These are phyloP conservation scores for Progne subis DNA, from an alignment of 2,113 vertebrate genomes.

Conservation along the genomic window DNA sequence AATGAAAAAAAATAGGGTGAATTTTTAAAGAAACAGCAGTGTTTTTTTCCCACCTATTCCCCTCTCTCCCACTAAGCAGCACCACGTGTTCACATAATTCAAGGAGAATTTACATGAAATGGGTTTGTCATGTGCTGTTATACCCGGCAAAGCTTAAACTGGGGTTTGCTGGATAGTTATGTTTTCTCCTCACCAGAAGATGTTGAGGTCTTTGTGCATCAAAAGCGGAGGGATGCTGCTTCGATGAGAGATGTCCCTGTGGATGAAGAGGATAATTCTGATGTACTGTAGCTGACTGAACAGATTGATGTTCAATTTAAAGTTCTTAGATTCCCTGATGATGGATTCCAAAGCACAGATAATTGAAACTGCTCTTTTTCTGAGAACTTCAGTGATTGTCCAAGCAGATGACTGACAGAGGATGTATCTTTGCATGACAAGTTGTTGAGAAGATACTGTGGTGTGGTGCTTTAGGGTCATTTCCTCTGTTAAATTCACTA, in stretches of 20 bases:
- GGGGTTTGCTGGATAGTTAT: slow-evolving; percentile 75
- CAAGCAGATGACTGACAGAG: slow-evolving; percentile 57
- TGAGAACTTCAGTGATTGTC: slow-evolving; percentile 67
- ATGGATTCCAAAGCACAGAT: slow-evolving; percentile 61
- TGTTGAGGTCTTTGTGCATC: slow-evolving; percentile 81
- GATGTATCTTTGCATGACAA: slow-evolving; percentile 30
- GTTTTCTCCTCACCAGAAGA: slow-evolving; percentile 83
- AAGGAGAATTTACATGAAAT: slow-evolving; percentile 74
- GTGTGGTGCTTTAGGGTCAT: neutral
- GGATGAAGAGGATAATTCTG: slow-evolving; percentile 83
- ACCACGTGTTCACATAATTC: slow-evolving; percentile 60
- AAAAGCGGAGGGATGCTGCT: slow-evolving; percentile 80
- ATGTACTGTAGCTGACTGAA: slow-evolving; percentile 81
- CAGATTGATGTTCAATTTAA: slow-evolving; percentile 76
- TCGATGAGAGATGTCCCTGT: slow-evolving; percentile 79
- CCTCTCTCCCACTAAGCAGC: slow-evolving; percentile 73
- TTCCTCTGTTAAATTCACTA: slow-evolving; percentile 38
- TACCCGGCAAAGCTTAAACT: slow-evolving; percentile 74
- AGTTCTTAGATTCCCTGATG: slow-evolving; percentile 68
- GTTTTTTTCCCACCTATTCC: slow-evolving; percentile 50
- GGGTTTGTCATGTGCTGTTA: slow-evolving; percentile 74
- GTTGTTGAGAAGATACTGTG: slow-evolving; percentile 18
- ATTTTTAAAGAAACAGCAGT: slow-evolving; percentile 51
- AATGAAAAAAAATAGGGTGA: slow-evolving; percentile 1
- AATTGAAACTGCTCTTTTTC: slow-evolving; percentile 62